Percentiles rank a stretch among this genome's conserved stretches.
Conservation (phyloP, 2,113 vertebrate genomes). For the Ellobius talpinus region DNA sequence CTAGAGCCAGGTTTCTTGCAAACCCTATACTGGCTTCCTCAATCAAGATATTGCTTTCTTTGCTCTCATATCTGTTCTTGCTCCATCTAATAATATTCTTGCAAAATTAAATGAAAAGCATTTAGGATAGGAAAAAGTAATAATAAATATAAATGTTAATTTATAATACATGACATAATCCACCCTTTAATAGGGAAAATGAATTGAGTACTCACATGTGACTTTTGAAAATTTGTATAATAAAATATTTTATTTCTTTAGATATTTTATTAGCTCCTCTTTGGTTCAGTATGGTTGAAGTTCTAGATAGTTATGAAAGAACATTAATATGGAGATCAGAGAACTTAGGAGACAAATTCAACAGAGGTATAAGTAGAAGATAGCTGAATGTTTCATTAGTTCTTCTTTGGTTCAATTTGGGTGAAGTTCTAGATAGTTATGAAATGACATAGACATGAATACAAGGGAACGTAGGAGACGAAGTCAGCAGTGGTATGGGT, state of each 20-base stretch:
- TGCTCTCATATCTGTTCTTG: no score
- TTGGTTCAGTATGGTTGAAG: neutral
- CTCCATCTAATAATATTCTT: neutral
- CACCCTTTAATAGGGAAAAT: neutral
- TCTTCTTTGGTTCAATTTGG: neutral
- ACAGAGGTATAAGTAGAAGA: neutral
- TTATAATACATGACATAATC: neutral
- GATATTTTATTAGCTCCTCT: neutral
- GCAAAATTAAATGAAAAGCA: neutral
- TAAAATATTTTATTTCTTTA: constrained; percentile 11
- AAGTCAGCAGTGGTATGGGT: neutral
- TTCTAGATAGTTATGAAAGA: neutral
- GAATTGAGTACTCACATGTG: neutral
- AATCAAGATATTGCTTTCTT: no score
- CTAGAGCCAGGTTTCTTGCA: no score
- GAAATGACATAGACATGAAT: neutral
- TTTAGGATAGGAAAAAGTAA: neutral
- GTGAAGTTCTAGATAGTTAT: neutral
- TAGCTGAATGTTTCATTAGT: neutral
- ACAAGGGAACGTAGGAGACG: neutral
- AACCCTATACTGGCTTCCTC: no score
- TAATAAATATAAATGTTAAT: constrained; percentile 31
- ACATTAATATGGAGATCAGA: neutral
- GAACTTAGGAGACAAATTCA: neutral
- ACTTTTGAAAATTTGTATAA: constrained; percentile 49